Base-by-base conservation (phyloP, 2,113 vertebrate species). In the Mugil cephalus region DNA sequence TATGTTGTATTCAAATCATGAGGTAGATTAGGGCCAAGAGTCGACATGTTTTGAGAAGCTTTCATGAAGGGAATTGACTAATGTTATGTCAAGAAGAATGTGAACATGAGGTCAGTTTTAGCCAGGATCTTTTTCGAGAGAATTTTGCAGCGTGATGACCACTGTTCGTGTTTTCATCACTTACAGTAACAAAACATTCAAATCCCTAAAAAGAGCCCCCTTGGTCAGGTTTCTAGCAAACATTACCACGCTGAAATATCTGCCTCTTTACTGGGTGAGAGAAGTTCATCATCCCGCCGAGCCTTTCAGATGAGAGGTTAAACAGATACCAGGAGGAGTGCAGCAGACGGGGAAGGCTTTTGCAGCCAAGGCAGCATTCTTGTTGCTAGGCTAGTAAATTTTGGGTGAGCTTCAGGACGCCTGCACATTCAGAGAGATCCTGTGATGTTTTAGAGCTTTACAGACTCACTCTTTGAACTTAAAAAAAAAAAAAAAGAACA, bases 361-460 rank as follows among this genome's bases (percentile, higher is more conserved):
- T 73, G 7, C 6, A 55, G 67, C 48, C 18, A 51, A 42, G 53
- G 36, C 9, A 53, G 15, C 61, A 79, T 69, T 82, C 61, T 65
- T 51, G 38, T 50, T 69, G 62, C 34, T 48, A 52, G 71, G 55
- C 46, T 42, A 7, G 14, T 35, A 43, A 8, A 48, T 55, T 19
- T 62, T 36, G 30, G 24, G 17, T 15, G 10, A 61, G 45, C 38
- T 50, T 73, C 14, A 46, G 46, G n/a, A 63, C 46, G 62, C 35
- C 38, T 7, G 21, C 39, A 38, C 34, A 60, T 19, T 8, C 21
- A 30, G 12, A 10, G 10, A 1, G 15, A 51, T 38, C 21, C 30
- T 36, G 21, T 61, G 12, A 74, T 42, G 8, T 46, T 52, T 54
- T 35, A 52, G 9, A 67, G 34, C 0, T 8, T 15, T 17, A 35